Conservation (phyloP, 2,113 vertebrate genomes). For the Tautogolabrus adspersus region DNA sequence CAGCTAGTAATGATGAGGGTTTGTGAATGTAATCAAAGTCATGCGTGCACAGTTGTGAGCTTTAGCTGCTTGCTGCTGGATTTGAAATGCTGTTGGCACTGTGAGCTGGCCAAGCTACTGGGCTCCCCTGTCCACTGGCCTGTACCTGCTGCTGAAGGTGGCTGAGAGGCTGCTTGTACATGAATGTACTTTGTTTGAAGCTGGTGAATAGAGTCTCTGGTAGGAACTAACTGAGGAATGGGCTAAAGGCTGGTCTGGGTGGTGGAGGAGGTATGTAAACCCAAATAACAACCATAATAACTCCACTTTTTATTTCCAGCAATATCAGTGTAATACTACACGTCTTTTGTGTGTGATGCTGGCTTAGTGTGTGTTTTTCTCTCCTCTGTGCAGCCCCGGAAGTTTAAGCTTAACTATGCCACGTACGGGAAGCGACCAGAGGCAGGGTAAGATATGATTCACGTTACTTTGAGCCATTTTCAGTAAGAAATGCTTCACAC, state of each 20-base stretch:
- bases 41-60: slow-evolving; percentile 37
- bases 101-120: slow-evolving; percentile 68
- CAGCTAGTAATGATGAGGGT: background rate
- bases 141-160: slow-evolving; percentile 77
- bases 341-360: slow-evolving; percentile 18
- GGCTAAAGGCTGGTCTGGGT: slow-evolving; percentile 84
- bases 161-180: slow-evolving; percentile 79
- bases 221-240: slow-evolving; percentile 86
- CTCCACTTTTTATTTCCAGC: slow-evolving; percentile 73
- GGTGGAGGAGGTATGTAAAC: slow-evolving; percentile 86
- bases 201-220: slow-evolving; percentile 85
- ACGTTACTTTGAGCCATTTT: background rate
- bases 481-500: too few species aligned
- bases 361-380: slow-evolving; percentile 54
- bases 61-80: slow-evolving; percentile 48
- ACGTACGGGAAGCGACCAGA: slow-evolving; percentile 86
- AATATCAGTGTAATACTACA: slow-evolving; percentile 80
- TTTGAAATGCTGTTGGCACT: slow-evolving; percentile 36
- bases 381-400: slow-evolving; percentile 81
- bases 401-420: slow-evolving; percentile 89
- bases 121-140: slow-evolving; percentile 75
- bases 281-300: slow-evolving; percentile 77
- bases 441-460: slow-evolving; percentile 77
- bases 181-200: slow-evolving; percentile 85
- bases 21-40: slow-evolving; percentile 14